A percentile compares a stretch with the other conserved stretches of the same genome.
phyloP scores from a whole-genome alignment of 2,113 vertebrate genomes.

The Lycocorax pyrrhopterus region DNA sequence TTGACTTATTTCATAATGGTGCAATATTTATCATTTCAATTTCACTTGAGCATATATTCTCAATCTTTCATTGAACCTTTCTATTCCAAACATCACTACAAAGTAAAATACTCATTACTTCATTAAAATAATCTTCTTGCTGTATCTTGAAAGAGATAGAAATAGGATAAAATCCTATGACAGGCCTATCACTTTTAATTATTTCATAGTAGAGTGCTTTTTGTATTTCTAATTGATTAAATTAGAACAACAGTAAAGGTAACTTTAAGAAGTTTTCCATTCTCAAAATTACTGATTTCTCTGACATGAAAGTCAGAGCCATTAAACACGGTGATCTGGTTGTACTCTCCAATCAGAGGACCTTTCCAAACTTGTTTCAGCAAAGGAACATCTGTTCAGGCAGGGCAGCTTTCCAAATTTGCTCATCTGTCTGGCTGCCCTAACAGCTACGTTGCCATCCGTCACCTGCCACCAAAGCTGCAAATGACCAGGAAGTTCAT shows the following conservation, averaged over 20 bases:
- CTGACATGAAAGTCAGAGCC: not conserved
- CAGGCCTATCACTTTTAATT: not conserved
- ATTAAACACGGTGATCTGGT: not conserved
- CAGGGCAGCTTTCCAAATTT: not conserved
- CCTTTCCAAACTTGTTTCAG: not conserved
- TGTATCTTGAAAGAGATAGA: not conserved
- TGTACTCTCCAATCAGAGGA: not conserved
- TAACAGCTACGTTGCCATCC: not conserved
- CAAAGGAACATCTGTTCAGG: not conserved
- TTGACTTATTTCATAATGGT: accelerated
- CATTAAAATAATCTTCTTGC: not conserved
- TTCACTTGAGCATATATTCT: not conserved
- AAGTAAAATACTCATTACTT: not conserved
- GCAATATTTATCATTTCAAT: not conserved
- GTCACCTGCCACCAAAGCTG: not conserved
- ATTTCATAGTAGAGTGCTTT: not conserved
- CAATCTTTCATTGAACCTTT: not conserved
- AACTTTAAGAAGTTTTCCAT: not conserved
- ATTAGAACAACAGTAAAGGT: not conserved
- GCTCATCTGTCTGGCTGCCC: not conserved
- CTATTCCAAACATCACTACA: not conserved
- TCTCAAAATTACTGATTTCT: not conserved
- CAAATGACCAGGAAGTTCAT: not conserved
- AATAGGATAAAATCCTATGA: not conserved
- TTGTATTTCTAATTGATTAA: not conserved